phyloP scores from a whole-genome alignment of 2,797 vertebrate species.

The Enoplosus armatus region DNA sequence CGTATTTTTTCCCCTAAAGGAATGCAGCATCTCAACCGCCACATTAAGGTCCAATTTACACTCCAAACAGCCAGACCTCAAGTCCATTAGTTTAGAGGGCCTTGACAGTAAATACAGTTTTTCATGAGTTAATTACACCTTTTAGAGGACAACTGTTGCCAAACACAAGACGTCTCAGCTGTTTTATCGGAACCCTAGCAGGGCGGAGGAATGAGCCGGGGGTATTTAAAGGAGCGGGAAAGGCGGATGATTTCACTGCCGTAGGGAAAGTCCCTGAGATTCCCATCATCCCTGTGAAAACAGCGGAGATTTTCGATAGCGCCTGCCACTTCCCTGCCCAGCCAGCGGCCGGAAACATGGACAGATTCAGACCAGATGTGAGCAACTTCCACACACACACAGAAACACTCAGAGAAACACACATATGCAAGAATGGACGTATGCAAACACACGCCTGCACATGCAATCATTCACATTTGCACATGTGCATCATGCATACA shows the following conservation, averaged over 20 bases:
- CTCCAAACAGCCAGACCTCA: slow-evolving; percentile 75
- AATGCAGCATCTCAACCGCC: slow-evolving; percentile 65
- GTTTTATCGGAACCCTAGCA: slow-evolving; percentile 81
- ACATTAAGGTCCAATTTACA: slow-evolving; percentile 76
- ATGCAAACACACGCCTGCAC: slow-evolving; percentile 55
- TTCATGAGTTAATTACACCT: slow-evolving; percentile 81
- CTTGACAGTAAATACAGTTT: slow-evolving; percentile 81
- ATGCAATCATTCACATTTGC: slow-evolving; percentile 46
- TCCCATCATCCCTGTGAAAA: slow-evolving; percentile 86
- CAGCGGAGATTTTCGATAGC: slow-evolving; percentile 86
- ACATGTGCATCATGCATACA: slow-evolving; percentile 50
- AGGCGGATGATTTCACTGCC: slow-evolving; percentile 85
- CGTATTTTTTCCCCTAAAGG: slow-evolving; percentile 48
- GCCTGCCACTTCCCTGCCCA: slow-evolving; percentile 85
- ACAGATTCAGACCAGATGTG: slow-evolving; percentile 88
- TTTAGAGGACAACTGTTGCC: slow-evolving; percentile 78
- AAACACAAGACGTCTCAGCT: slow-evolving; percentile 83
- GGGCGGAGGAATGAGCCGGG: slow-evolving; percentile 78
- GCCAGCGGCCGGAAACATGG: slow-evolving; percentile 83
- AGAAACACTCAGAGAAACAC: slow-evolving; percentile 7
- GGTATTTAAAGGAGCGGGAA: slow-evolving; percentile 86
- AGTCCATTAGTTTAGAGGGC: slow-evolving; percentile 75
- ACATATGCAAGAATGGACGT: slow-evolving; percentile 26
- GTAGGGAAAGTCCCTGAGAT: slow-evolving; percentile 87
- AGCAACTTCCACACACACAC: slow-evolving; percentile 50